These are phyloP conservation scores for Peromyscus leucopus DNA, from an alignment of 2,113 vertebrate genomes.

Conservation along the genomic window DNA sequence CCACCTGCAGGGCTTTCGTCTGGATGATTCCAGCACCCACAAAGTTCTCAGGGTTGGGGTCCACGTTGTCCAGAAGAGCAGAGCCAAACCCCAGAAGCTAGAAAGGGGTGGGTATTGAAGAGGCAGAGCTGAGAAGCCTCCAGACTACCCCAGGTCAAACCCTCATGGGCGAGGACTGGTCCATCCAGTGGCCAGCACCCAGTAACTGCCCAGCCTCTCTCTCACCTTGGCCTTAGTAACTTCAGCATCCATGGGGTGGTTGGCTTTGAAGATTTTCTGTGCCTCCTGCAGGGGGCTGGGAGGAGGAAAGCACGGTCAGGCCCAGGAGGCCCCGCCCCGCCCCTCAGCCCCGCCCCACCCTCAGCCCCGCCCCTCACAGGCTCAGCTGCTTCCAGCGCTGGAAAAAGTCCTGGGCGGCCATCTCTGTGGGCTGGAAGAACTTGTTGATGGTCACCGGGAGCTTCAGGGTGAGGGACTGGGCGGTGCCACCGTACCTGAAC, in stretches of 20 bases:
- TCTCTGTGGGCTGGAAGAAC: constrained; percentile 97
- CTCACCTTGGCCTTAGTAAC: constrained; percentile 95
- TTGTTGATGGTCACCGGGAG: constrained; percentile 96
- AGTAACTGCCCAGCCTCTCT: neutral
- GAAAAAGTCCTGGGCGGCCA: constrained; percentile 95
- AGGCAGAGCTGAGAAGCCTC: neutral
- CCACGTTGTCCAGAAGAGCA: constrained; percentile 94
- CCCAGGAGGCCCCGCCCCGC: neutral
- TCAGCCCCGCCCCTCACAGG: constrained; percentile 85
- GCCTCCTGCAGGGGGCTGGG: constrained; percentile 94
- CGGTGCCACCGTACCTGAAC: constrained; percentile 92
- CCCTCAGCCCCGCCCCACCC: fast-evolving
- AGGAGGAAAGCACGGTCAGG: neutral
- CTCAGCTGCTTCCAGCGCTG: constrained; percentile 97
- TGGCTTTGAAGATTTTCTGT: constrained; percentile 97
- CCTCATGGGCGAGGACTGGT: neutral
- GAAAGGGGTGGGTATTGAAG: fast-evolving
- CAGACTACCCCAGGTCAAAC: neutral
- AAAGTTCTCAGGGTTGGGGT: constrained; percentile 96
- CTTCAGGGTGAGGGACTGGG: constrained; percentile 94
- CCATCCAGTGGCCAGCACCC: fast-evolving
- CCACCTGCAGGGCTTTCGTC: constrained; percentile 94
- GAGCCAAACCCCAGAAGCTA: constrained; percentile 94
- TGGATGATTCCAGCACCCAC: constrained; percentile 96
- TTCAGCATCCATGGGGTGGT: constrained; percentile 94